Base-by-base conservation (phyloP, 92 coral and sea anemone genomes). In the Parazoanthus swiftii region DNA sequence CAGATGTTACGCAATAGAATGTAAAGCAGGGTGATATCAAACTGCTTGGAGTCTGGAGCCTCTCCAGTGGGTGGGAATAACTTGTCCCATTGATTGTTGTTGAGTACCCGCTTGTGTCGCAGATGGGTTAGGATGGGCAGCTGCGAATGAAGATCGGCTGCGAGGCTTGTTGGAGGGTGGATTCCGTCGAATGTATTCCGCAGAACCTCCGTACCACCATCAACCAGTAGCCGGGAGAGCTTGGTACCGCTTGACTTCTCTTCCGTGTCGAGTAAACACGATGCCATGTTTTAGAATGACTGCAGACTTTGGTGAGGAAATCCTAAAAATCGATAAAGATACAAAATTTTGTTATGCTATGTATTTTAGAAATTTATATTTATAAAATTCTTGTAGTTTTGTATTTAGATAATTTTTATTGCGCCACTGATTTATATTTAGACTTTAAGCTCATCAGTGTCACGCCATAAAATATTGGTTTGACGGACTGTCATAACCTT, bases 21-120 rank as follows among this genome's bases (percentile, higher is more conserved):
- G 82, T 77, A 88, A 72, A 93, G 80, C 26, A 93, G 86, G 42
- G 95, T 88, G 25, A 93, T 91, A 77, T 93, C 95, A 90, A 91
- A 93, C 68, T 81, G 74, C 8, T 82, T 85, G 54, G 93, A 90
- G 21, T 90, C 68, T 3, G 93, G 90, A 14, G 80, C 38, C 36
- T 72, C 93, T 38, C 90, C 90, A 21, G 48, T 54, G 26, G 92
- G 76, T 38, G 95, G 92, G 89, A 88, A 93, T 10, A 93, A 85
- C 59, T 91, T 93, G 78, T 85, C 91, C 89, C 91, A 88, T 75
- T 93, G 95, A 3, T 71, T 88, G 76, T 80, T 88, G 90, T 80
- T 91, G 14, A 93, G 75, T 36, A 88, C 82, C 38, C 80, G 83
- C 66, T 39, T 88, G 58, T 44, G 50, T 63, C 76, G 23, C 42